Evolutionary conservation across 1,140 invertebrate genomes (phyloP).

Genomic region (Cotesia glomerata): DNA sequence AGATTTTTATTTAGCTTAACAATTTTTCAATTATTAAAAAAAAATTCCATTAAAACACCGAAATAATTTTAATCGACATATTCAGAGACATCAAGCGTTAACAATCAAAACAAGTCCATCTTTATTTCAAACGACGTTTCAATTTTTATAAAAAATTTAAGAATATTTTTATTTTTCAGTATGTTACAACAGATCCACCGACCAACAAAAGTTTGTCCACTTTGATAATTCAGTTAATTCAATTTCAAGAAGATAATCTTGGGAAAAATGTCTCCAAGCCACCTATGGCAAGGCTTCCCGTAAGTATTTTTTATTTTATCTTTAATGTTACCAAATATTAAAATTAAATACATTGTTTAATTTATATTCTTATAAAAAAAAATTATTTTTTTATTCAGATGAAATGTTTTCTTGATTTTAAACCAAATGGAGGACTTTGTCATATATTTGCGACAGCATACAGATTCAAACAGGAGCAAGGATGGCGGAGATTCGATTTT

Average conservation of each 20-base stretch:
- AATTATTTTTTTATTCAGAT: conserved; percentile 68
- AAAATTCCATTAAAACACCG: too few relatives aligned
- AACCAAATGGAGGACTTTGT: conserved; percentile 89
- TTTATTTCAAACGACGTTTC: background rate
- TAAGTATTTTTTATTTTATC: conserved; percentile 63
- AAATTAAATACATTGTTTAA: background rate
- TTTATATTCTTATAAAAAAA: background rate
- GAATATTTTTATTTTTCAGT: conserved; percentile 63
- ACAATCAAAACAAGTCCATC: background rate
- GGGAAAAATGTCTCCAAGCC: conserved; percentile 92
- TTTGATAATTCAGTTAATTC: conserved; percentile 86
- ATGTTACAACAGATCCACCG: conserved; percentile 89
- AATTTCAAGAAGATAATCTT: conserved; percentile 96
- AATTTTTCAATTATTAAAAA: too few relatives aligned
- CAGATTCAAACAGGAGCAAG: conserved; percentile 94
- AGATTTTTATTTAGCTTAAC: too few relatives aligned
- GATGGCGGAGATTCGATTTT: conserved; percentile 92
- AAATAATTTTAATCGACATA: too few relatives aligned
- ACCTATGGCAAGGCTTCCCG: conserved; percentile 81
- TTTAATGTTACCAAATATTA: background rate
- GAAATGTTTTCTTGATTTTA: conserved; percentile 94
- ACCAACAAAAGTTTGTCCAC: conserved; percentile 89
- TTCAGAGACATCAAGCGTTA: background rate
- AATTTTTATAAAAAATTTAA: background rate
- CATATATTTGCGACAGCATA: conserved; percentile 92